phyloP scores from a whole-genome alignment of 1,140 invertebrate genomes.

The Trachymyrmex septentrionalis region DNA sequence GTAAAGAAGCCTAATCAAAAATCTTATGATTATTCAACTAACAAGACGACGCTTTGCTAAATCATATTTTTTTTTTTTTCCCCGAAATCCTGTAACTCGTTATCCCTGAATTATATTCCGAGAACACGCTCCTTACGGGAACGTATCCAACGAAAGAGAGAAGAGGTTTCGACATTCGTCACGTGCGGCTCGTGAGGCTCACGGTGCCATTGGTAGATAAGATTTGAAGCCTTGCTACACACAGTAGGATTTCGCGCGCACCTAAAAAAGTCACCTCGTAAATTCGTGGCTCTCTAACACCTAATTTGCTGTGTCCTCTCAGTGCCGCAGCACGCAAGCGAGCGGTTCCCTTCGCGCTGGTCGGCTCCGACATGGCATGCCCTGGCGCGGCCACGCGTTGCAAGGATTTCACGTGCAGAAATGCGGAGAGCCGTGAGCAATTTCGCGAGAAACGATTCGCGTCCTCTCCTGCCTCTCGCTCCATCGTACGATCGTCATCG shows the following conservation, averaged over 20 bases:
- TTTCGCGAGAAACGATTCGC: conserved; percentile 84
- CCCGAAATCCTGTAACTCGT: not conserved
- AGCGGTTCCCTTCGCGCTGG: conserved; percentile 42
- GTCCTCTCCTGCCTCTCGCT: conserved; percentile 69
- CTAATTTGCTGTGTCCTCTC: conserved; percentile 62
- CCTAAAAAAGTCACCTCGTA: conserved; percentile 47
- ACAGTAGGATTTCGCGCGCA: not conserved
- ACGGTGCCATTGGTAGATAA: not conserved
- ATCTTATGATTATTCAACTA: not conserved
- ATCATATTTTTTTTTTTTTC: conserved; percentile 13
- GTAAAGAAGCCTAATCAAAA: not conserved
- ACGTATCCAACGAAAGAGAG: not conserved
- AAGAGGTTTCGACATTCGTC: not conserved
- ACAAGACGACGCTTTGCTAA: conserved; percentile 8
- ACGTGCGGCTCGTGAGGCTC: not conserved
- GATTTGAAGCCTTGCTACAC: not conserved
- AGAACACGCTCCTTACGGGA: conserved; percentile 10
- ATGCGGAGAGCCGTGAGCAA: conserved; percentile 84
- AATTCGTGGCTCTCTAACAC: conserved; percentile 56
- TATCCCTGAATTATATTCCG: conserved; percentile 34
- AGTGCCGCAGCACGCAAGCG: conserved; percentile 56
- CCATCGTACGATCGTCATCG: conserved; percentile 30
- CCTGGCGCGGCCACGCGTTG: conserved; percentile 57
- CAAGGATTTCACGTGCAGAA: conserved; percentile 83
- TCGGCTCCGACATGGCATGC: conserved; percentile 33